phyloP scores from a whole-genome alignment of 2,113 vertebrate species.

The Lampris incognitus region DNA sequence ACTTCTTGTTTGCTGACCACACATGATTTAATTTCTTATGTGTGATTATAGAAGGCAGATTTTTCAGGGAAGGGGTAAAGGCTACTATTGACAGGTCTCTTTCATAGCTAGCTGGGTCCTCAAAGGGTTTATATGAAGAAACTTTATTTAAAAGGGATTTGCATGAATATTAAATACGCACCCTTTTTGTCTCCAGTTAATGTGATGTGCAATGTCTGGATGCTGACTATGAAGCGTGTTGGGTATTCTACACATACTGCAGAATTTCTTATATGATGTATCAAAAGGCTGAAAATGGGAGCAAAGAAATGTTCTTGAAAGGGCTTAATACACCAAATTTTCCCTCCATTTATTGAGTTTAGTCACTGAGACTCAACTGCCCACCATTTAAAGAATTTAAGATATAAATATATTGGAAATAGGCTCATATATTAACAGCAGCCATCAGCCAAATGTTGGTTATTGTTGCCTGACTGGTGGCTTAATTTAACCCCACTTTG shows the following conservation, averaged over 20 bases:
- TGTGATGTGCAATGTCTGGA: slow-evolving; percentile 68
- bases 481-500: neutral
- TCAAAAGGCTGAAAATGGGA: neutral
- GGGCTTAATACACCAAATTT: neutral
- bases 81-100: neutral
- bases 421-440: neutral
- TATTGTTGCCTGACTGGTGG: neutral
- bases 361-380: too few relatives aligned
- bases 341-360: neutral
- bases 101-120: slow-evolving; percentile 60
- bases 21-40: neutral
- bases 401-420: neutral
- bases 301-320: neutral
- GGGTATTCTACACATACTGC: neutral
- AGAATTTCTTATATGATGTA: too few relatives aligned
- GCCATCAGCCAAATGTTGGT: neutral
- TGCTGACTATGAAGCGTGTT: slow-evolving; percentile 25
- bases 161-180: neutral
- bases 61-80: neutral
- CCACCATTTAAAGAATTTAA: neutral
- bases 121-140: slow-evolving; percentile 68
- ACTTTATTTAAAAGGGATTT: neutral
- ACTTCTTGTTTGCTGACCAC: neutral
- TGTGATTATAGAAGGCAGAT: neutral
- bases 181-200: slow-evolving; percentile 11